Percentiles rank a stretch among this genome's conserved stretches.
Conservation (phyloP, 2,797 vertebrate species). For the Agapornis canus region DNA sequence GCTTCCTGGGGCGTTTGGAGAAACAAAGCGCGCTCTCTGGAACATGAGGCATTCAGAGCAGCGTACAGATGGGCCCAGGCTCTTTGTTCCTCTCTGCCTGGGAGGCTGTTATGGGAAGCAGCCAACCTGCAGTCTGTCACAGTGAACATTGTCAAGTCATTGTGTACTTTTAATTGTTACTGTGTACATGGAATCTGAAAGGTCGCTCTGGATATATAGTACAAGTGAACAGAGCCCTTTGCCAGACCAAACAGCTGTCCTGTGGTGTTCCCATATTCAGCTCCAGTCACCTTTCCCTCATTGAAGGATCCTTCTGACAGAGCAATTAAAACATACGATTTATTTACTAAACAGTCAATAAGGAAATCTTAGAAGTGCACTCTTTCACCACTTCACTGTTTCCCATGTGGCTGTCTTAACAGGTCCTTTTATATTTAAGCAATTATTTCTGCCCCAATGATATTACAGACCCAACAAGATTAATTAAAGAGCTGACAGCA, state of each 20-base stretch:
- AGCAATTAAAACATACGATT: slow-evolving; percentile 74
- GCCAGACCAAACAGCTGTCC: slow-evolving; percentile 78
- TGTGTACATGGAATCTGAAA: slow-evolving; percentile 77
- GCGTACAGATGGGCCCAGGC: slow-evolving; percentile 72
- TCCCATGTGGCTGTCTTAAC: slow-evolving; percentile 39
- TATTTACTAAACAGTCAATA: slow-evolving; percentile 73
- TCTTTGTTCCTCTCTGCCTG: slow-evolving; percentile 78
- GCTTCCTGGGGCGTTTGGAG: slow-evolving; percentile 76
- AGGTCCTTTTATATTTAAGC: slow-evolving; percentile 45
- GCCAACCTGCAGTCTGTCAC: slow-evolving; percentile 80
- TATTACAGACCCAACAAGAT: background rate
- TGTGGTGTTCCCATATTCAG: slow-evolving; percentile 72
- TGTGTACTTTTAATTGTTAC: slow-evolving; percentile 80
- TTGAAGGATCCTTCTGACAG: slow-evolving; percentile 71
- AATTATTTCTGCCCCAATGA: slow-evolving; percentile 59
- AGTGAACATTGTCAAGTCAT: slow-evolving; percentile 75
- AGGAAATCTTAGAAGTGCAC: slow-evolving; percentile 52
- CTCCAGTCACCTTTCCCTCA: slow-evolving; percentile 72
- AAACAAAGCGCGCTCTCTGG: slow-evolving; percentile 76
- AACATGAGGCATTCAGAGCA: slow-evolving; percentile 76
- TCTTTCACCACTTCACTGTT: slow-evolving; percentile 40
- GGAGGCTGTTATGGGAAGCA: slow-evolving; percentile 80
- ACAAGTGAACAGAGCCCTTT: slow-evolving; percentile 75
- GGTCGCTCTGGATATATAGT: slow-evolving; percentile 76
- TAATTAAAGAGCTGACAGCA: slow-evolving; percentile 28